Conservation (phyloP, 2,888 invertebrate species). For the Liposcelis brunnea region DNA sequence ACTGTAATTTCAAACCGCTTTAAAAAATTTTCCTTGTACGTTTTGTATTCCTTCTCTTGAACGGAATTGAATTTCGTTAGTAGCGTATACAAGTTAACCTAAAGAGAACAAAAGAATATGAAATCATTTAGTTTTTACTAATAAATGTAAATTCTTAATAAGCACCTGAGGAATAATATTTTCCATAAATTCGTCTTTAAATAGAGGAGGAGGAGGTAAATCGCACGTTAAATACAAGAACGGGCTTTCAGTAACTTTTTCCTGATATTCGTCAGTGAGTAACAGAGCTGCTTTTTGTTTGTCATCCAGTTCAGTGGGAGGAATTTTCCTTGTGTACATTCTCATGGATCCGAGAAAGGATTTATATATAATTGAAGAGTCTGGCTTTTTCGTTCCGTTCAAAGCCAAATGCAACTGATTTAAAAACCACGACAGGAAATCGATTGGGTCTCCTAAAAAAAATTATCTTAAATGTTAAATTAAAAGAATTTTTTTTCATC, state of each 20-base stretch:
- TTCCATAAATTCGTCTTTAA: slow-evolving; percentile 93
- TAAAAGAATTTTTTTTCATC: slow-evolving; percentile 6
- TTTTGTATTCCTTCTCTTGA: slow-evolving; percentile 94
- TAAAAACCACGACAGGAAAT: slow-evolving; percentile 95
- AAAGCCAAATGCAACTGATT: slow-evolving; percentile 89
- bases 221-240: slow-evolving; percentile 96
- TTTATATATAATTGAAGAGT: slow-evolving; percentile 86
- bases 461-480: no score
- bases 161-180: slow-evolving; percentile 94
- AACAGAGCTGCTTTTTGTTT: slow-evolving; percentile 64
- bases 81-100: slow-evolving; percentile 85
- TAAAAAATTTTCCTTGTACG: slow-evolving; percentile 95
- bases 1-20: slow-evolving; percentile 91
- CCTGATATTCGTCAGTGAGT: slow-evolving; percentile 71
- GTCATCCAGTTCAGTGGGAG: slow-evolving; percentile 81
- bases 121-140: slow-evolving; percentile 3
- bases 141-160: background rate
- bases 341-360: slow-evolving; percentile 86
- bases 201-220: slow-evolving; percentile 89
- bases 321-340: slow-evolving; percentile 80
- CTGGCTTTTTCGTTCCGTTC: slow-evolving; percentile 74
- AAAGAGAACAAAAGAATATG: slow-evolving; percentile 19
- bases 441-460: slow-evolving; percentile 77
- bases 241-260: slow-evolving; percentile 74
- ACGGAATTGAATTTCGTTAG: slow-evolving; percentile 93